These are phyloP conservation scores for Belgica antarctica DNA, from an alignment of 2,888 invertebrate genomes.

Conservation along the genomic window DNA sequence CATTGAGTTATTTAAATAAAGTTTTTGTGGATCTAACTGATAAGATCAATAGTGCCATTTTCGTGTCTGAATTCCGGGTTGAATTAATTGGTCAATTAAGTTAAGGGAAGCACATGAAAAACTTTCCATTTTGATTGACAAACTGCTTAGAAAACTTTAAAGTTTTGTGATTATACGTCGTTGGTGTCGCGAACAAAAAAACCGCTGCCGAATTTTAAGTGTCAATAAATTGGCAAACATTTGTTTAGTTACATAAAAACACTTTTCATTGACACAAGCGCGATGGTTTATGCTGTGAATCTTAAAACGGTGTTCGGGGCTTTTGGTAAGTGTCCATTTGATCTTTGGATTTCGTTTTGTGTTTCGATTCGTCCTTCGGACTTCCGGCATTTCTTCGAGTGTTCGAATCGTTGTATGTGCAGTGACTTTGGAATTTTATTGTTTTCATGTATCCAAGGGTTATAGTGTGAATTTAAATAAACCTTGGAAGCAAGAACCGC, in stretches of 20 bases:
- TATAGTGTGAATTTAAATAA: no score
- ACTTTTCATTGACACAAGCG: background rate
- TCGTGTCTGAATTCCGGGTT: background rate
- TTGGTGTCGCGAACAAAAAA: background rate
- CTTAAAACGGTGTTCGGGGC: background rate
- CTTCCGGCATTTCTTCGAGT: background rate
- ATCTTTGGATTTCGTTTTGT: background rate
- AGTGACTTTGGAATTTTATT: no score
- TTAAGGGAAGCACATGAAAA: background rate
- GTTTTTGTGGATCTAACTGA: background rate
- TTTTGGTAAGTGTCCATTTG: conserved; percentile 7
- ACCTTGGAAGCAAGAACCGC: no score
- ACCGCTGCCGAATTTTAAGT: background rate
- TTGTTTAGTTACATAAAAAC: background rate
- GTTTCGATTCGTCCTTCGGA: background rate
- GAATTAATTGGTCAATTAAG: background rate
- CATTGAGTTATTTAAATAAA: background rate
- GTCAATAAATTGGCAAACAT: background rate
- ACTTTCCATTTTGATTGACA: conserved; percentile 2
- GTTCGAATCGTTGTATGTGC: background rate
- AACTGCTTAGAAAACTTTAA: background rate
- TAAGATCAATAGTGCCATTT: background rate
- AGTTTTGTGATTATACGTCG: background rate
- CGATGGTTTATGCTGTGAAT: conserved; percentile 18
- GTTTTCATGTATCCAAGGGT: no score